Evolutionary conservation across 64 coral and sea anemone genomes (phyloP), one percentile per base, ranked within the genome.

Genomic region (Porites lutea): DNA sequence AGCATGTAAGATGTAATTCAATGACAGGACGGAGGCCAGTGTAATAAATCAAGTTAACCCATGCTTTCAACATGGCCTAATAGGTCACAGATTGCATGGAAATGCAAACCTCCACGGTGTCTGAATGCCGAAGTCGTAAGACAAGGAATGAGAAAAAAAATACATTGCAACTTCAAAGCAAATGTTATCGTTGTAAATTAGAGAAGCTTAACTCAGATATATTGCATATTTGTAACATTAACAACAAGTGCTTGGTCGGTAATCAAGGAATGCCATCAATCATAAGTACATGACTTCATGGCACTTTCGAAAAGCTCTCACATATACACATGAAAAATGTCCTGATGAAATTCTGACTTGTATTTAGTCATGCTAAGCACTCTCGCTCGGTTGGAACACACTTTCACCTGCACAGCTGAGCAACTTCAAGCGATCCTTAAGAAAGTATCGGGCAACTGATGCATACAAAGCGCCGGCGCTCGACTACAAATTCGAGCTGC

Each of bases 1-100:
- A 84, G 13, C 62, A 49, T 50, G 8, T 22, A 48, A 68, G 48
- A 9, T 84, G 61, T 68, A 84, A 68, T 63, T 47, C 63, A 11
- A 84, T 66, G 62, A 68, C 52, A 68, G 61, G 62, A 19, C 37
- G 45, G 44, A 68, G 81, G 81, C 61, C 81, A 68, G 65, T 68
- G 81, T 63, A 84, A 84, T 84, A 84, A 84, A 84, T 84, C 81
- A 84, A 50, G 60, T 84, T 84, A 84, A 84, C 81, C 47, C 37
- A 43, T 48, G 43, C 62, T 84, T 68, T 84, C 63, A 84, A 50
- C 81, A 67, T 84, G 63, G 62, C 10, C 63, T 84, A 48, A 68
- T 48, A 52, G 81, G 81, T 84, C 81, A 84, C 81, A 84, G 81
- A 60, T 51, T 84, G 62, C 47, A 12, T 15, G 3, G 46, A 20